phyloP scores from a whole-genome alignment of 1,140 invertebrate genomes.

The Zaprionus capensis region DNA sequence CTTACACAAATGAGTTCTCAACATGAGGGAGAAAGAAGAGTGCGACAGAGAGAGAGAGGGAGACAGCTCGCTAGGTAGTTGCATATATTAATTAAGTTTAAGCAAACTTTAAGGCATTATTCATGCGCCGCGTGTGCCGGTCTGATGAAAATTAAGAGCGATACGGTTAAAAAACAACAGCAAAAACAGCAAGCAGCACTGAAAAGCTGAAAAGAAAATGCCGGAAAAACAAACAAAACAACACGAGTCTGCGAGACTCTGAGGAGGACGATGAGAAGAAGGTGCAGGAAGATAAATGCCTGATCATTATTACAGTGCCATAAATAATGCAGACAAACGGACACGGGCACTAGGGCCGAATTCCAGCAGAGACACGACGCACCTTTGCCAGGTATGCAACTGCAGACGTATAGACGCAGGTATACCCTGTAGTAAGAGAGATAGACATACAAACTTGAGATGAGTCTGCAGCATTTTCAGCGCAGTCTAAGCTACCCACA shows the following conservation, averaged over 20 bases:
- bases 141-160: slow-evolving; percentile 38
- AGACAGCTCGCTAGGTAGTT: background rate
- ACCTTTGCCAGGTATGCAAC: slow-evolving; percentile 51
- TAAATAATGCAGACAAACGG: slow-evolving; percentile 72
- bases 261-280: slow-evolving; percentile 16
- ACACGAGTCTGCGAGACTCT: slow-evolving; percentile 4
- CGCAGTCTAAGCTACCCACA: background rate
- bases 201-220: slow-evolving; percentile 5
- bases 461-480: background rate
- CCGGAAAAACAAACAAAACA: slow-evolving; percentile 14
- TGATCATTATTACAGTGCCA: slow-evolving; percentile 79
- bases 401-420: slow-evolving; percentile 10
- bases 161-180: slow-evolving; percentile 17
- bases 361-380: slow-evolving; percentile 48
- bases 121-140: slow-evolving; percentile 51
- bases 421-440: slow-evolving; percentile 5
- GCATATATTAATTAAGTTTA: slow-evolving; percentile 70
- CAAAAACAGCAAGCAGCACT: background rate
- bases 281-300: slow-evolving; percentile 71
- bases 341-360: slow-evolving; percentile 45
- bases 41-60: background rate
- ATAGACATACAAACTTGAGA: background rate
- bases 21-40: background rate
- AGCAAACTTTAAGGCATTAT: slow-evolving; percentile 73
- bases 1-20: slow-evolving; percentile 55